Conservation (phyloP, 2,113 vertebrate species). For the Silurus meridionalis region DNA sequence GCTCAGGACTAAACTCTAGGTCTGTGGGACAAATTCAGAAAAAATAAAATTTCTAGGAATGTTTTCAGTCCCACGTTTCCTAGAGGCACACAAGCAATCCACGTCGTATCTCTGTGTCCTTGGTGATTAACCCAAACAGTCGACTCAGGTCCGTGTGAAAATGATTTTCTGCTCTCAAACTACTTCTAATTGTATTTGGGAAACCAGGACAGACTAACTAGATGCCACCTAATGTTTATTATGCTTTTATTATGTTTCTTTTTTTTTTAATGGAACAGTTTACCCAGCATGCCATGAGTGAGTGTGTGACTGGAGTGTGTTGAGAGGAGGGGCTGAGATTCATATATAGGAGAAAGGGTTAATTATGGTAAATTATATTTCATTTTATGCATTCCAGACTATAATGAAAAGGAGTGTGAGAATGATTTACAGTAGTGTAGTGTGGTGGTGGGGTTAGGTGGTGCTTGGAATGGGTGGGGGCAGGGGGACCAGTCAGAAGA, state of each 20-base stretch:
- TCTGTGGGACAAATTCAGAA: not conserved
- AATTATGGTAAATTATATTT: not conserved
- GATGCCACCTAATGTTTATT: conserved; percentile 24
- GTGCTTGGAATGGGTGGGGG: not conserved
- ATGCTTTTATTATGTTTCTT: not conserved
- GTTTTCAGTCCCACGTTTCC: not conserved
- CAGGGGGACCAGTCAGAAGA: conserved; percentile 34
- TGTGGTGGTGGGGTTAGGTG: not conserved
- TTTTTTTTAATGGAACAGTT: not conserved
- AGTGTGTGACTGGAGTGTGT: too few species aligned
- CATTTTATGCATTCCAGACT: not conserved
- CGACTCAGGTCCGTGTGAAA: conserved; percentile 43
- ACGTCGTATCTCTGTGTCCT: conserved; percentile 9
- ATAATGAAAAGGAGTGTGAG: not conserved
- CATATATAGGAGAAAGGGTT: not conserved
- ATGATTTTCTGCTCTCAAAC: conserved; percentile 23
- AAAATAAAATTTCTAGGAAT: not conserved
- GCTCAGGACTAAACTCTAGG: too few species aligned
- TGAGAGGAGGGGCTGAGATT: not conserved
- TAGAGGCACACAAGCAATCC: not conserved
- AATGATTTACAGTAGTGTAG: not conserved
- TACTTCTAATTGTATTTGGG: conserved; percentile 19
- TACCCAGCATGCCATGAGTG: conserved; percentile 3
- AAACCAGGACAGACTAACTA: not conserved
- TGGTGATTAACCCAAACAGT: conserved; percentile 38